Base-by-base conservation (phyloP, 2,113 vertebrate genomes). In the Dendrocopos noguchii region DNA sequence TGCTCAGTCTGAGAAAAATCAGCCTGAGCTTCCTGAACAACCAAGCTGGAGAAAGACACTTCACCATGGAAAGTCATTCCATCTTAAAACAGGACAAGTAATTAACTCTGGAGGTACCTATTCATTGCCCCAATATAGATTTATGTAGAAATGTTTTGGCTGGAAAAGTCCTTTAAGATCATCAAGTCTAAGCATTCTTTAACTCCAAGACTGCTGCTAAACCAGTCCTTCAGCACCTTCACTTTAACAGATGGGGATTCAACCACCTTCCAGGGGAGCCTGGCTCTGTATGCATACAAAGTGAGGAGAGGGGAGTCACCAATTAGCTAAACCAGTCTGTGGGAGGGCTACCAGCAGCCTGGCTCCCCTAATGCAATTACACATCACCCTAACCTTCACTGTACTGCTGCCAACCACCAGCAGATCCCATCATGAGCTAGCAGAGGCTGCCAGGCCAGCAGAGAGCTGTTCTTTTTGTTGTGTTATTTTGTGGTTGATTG, bases 401-500 rank as follows among this genome's bases (percentile, higher is more conserved):
- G 24, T 13, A 27, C 39, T 39, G 39, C 46, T 81, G 82, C 34
- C 31, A 8, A 24, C 4, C 0, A 1, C 44, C 59, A 81, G 68
- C 34, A 76, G 56, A 94, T 46, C 27, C 60, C 59, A 83, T 36
- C 24, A 6, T 27, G 13, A 84, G 61, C 64, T 42, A 84, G 44
- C 79, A 50, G 5, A 18, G 24, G 27, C 71, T 86, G 77, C 65
- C 68, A 56, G 1, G 4, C 57, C 80, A 92, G 77, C 39, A 85
- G 59, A 73, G 82, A 82, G 33, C 31, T 70, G 36, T 21, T 85
- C 68, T 84, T 80, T 70, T 73, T 70, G 39, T 15, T 28, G 72
- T 22, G 46, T 13, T 84, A 27, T 71, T 91, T 89, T 85, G 63
- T 60, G 68, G n/a, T 71, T 90, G 84, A 91, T 90, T 94, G 88